phyloP scores from a whole-genome alignment of 2,797 vertebrate species.

The Clarias fuscus region DNA sequence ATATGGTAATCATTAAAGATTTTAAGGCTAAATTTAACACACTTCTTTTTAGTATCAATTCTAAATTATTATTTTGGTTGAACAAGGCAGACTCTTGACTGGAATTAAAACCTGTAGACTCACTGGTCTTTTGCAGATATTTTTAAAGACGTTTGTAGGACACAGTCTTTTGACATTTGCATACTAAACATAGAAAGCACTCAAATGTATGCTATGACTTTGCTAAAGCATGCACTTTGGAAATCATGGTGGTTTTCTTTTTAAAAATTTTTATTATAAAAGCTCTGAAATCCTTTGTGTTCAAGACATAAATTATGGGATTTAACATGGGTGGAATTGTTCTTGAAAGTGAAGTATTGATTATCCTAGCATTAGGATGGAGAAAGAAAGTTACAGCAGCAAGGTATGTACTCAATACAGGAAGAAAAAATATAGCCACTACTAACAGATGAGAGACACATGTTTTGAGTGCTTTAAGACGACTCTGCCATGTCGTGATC shows the following conservation, averaged over 20 bases:
- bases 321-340: conserved; percentile 54
- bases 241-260: not conserved
- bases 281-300: conserved; percentile 28
- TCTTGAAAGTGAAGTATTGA: conserved; percentile 46
- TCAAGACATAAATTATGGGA: conserved; percentile 55
- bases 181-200: no score
- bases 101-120: no score
- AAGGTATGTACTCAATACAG: conserved; percentile 36
- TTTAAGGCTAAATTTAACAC: no score
- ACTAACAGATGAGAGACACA: conserved; percentile 48
- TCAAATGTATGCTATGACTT: not conserved
- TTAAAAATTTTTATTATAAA: not conserved
- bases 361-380: conserved; percentile 48
- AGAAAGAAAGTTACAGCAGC: conserved; percentile 4
- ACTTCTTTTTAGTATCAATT: no score
- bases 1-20: no score
- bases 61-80: no score
- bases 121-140: no score
- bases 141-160: no score
- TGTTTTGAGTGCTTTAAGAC: conserved; percentile 41
- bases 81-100: no score
- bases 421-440: conserved; percentile 51
- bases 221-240: not conserved
- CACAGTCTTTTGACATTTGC: no score
- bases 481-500: conserved; percentile 49